Evolutionary conservation across 2,797 vertebrate species (phyloP), one percentile per base, ranked within the genome.

Genomic region (Xerus rutilus): DNA sequence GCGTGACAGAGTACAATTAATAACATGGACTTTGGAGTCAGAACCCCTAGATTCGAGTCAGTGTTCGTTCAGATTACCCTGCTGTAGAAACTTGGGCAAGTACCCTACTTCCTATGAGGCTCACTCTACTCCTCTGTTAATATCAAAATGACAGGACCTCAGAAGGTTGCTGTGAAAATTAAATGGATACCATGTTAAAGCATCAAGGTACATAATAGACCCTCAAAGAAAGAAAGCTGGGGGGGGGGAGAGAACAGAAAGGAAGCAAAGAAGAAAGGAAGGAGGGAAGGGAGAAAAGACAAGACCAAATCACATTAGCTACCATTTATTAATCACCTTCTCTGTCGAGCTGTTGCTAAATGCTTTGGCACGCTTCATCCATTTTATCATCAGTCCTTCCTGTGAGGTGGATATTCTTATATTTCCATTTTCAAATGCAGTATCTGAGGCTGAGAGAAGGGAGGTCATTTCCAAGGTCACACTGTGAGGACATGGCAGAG

Each of bases 1-100:
- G 7, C 3, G 15, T 43, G 39, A 43, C 1, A 1, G 30, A 13
- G n/a, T n/a, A 13, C 39, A 20, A 1, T 43, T 11, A 47, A 20
- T 35, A 35, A 6, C 0, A 12, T 59, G 25, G 78, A 28, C 69
- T 43, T 77, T 30, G 43, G 47, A 91, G 21, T 43, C 64, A n/a
- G 77, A 79, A 11, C 21, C 52, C 39, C n/a, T 30, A 13, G 12
- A 11, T 89, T 91, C 84, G 39, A 14, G 17, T 73, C 14, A 7
- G 62, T 32, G 0, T 73, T 70, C 21, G 18, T 57, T 39, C 74
- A 11, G 7, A 47, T 70, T 62, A 28, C 32, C 39, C 77, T 57
- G 15, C 12, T 72, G 13, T 15, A 43, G 5, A 35, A 28, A 43
- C 30, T 0, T 21, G 11, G 74, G 18, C 18, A 74, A 21, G 30